phyloP scores from a whole-genome alignment of 2,797 vertebrate species.

The Podargus strigoides region DNA sequence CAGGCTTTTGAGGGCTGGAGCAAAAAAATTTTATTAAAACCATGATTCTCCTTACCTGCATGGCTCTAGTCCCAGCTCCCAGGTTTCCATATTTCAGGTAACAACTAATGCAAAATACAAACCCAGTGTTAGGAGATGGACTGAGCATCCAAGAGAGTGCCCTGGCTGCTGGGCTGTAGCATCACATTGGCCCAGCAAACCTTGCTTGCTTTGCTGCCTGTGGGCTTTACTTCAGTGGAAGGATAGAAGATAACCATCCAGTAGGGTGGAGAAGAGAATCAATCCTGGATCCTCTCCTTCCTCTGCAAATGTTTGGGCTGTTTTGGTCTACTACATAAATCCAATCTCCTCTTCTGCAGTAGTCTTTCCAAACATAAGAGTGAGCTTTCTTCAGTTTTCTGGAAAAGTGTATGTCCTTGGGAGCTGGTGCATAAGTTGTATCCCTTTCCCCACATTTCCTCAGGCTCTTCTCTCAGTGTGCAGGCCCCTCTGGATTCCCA shows the following conservation, averaged over 20 bases:
- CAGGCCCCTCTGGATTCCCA: neutral
- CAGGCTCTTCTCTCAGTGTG: neutral
- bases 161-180: neutral
- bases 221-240: neutral
- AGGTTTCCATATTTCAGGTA: neutral
- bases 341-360: neutral
- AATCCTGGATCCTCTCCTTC: neutral
- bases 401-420: neutral
- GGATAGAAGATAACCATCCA: neutral
- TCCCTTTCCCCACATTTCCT: neutral
- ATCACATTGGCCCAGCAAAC: neutral
- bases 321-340: accelerated
- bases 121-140: neutral
- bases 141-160: neutral
- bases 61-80: neutral
- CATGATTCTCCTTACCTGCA: neutral
- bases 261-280: neutral
- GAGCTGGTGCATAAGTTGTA: neutral
- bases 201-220: neutral
- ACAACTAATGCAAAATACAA: neutral
- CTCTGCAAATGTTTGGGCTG: neutral
- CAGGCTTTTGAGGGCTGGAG: neutral
- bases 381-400: neutral
- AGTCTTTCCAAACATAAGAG: neutral
- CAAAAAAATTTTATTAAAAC: neutral